phyloP scores from a whole-genome alignment of 2,113 vertebrate species.

The Hydropotes inermis region DNA sequence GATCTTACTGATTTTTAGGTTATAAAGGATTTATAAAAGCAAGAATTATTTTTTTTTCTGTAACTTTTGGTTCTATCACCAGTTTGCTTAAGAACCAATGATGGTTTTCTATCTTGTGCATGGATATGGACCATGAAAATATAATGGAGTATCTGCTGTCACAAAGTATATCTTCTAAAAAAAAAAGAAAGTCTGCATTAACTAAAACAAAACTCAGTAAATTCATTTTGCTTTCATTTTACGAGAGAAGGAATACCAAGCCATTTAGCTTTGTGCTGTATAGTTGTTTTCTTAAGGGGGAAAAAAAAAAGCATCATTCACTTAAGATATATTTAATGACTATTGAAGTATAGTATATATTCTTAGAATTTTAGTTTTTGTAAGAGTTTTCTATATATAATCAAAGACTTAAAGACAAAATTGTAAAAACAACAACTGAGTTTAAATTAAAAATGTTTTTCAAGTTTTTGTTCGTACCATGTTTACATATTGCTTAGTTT shows the following conservation, averaged over 20 bases:
- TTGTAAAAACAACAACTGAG: neutral
- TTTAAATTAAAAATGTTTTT: neutral
- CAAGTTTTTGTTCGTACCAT: neutral
- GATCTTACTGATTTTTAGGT: neutral
- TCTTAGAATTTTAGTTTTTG: neutral
- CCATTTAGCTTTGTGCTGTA: neutral
- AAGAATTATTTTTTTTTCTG: constrained; percentile 30
- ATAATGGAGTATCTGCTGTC: neutral
- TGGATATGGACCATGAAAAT: constrained; percentile 3
- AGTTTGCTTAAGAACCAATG: neutral
- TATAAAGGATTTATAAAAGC: constrained; percentile 4
- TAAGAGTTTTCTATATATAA: neutral
- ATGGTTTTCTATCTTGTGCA: neutral
- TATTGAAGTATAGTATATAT: neutral
- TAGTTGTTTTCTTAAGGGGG: neutral
- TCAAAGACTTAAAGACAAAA: neutral
- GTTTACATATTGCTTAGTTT: neutral
- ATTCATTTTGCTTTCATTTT: neutral
- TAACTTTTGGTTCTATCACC: constrained; percentile 1
- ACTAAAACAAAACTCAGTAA: neutral
- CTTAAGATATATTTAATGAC: neutral
- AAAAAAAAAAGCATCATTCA: neutral
- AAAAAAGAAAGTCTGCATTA: neutral
- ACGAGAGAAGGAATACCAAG: neutral
- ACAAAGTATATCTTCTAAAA: constrained; percentile 7